These are phyloP conservation scores for Drosophila kikkawai DNA, from an alignment of 1,140 invertebrate species.

Conservation along the genomic window DNA sequence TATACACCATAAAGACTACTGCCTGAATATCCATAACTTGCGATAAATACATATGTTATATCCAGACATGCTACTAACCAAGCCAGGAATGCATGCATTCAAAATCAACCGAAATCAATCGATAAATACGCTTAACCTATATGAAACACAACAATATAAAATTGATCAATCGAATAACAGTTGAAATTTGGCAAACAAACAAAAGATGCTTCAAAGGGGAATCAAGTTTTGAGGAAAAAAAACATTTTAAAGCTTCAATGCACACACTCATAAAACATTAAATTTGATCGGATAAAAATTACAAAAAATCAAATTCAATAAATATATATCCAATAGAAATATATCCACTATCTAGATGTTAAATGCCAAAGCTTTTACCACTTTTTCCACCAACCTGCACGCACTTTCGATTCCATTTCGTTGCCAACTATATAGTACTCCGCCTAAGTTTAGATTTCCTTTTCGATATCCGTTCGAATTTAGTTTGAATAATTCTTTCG, in stretches of 20 bases:
- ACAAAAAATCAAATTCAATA: neutral
- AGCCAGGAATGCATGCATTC: constrained; percentile 30
- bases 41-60: constrained; percentile 22
- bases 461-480: constrained; percentile 7
- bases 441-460: constrained; percentile 26
- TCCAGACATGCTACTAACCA: constrained; percentile 25
- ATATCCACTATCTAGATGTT: constrained; percentile 6
- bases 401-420: constrained; percentile 35
- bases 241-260: constrained; percentile 4
- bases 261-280: constrained; percentile 21
- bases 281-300: constrained; percentile 11
- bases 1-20: constrained; percentile 42
- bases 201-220: neutral
- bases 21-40: constrained; percentile 23
- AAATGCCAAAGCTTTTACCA: constrained; percentile 30
- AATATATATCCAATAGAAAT: constrained; percentile 18
- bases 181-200: constrained; percentile 5
- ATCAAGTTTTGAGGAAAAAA: neutral
- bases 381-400: constrained; percentile 29
- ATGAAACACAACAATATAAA: constrained; percentile 13
- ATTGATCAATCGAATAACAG: constrained; percentile 2
- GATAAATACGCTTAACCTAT: constrained; percentile 25
- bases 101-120: constrained; percentile 31
- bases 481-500: constrained; percentile 9
- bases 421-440: constrained; percentile 23